phyloP scores from a whole-genome alignment of 2,888 invertebrate species.

The Bhutanitis thaidina region DNA sequence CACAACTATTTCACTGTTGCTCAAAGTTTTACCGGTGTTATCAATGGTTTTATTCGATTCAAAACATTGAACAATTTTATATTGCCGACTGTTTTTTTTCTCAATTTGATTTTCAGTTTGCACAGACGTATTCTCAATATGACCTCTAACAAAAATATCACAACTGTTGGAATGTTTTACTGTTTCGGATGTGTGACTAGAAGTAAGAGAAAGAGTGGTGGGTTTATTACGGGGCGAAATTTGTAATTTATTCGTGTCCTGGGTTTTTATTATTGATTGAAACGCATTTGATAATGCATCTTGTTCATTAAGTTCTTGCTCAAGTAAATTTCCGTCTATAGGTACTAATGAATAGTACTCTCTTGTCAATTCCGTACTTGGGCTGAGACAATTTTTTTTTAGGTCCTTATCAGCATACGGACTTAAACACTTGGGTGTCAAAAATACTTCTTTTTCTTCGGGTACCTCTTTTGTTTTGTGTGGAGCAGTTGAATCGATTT shows the following conservation, averaged over 20 bases:
- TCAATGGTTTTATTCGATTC: conserved; percentile 26
- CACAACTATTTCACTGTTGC: conserved; percentile 25
- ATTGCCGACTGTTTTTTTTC: conserved; percentile 34
- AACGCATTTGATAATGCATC: conserved; percentile 74
- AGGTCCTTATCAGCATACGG: conserved; percentile 51
- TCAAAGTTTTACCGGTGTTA: conserved; percentile 26
- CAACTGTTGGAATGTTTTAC: conserved; percentile 64
- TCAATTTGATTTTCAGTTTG: conserved; percentile 27
- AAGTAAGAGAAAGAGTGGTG: conserved; percentile 57
- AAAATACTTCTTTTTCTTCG: conserved; percentile 53
- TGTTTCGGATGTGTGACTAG: conserved; percentile 64
- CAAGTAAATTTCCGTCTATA: conserved; percentile 59
- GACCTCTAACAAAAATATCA: conserved; percentile 50
- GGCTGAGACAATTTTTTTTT: conserved; percentile 53
- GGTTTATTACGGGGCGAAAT: conserved; percentile 46
- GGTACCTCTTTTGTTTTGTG: conserved; percentile 3
- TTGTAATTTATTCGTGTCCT: conserved; percentile 41
- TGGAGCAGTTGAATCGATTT: conserved; percentile 21
- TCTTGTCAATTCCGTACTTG: conserved; percentile 61
- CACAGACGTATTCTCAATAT: conserved; percentile 32
- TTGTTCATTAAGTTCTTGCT: conserved; percentile 75
- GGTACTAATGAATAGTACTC: conserved; percentile 66
- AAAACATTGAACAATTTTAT: conserved; percentile 27
- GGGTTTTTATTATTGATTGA: conserved; percentile 63
- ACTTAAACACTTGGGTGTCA: conserved; percentile 66